Conservation (phyloP, 2,888 invertebrate genomes). For the Drosophila recens region DNA sequence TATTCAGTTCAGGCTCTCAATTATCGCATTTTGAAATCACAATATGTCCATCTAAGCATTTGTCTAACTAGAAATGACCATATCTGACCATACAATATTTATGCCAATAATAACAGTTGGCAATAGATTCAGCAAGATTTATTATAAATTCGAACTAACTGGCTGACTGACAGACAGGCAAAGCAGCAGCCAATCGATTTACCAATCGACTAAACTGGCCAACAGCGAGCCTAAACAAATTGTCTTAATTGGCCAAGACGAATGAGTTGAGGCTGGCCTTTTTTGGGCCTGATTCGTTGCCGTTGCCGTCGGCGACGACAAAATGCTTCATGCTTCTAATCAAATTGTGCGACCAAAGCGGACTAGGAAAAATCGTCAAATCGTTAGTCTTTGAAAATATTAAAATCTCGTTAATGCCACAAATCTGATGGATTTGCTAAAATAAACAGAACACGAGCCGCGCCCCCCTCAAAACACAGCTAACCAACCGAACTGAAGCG, state of each 20-base stretch:
- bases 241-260: constrained; percentile 72
- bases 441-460: constrained; percentile 56
- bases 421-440: constrained; percentile 63
- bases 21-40: constrained; percentile 49
- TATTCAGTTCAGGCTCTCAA: constrained; percentile 36
- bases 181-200: constrained; percentile 10
- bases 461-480: constrained; percentile 44
- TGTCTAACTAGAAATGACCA: constrained; percentile 60
- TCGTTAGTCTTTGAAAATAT: constrained; percentile 33
- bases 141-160: constrained; percentile 50
- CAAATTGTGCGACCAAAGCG: constrained; percentile 36
- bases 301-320: constrained; percentile 42
- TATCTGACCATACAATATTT: constrained; percentile 57
- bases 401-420: constrained; percentile 62
- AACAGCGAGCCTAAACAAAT: constrained; percentile 58
- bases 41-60: constrained; percentile 53
- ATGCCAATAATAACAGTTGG: constrained; percentile 50
- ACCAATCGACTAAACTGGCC: constrained; percentile 26
- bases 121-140: constrained; percentile 58
- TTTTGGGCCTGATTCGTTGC: constrained; percentile 44
- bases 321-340: constrained; percentile 57
- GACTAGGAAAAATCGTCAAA: constrained; percentile 7
- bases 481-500: constrained; percentile 1
- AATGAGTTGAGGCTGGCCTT: constrained; percentile 52
- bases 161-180: constrained; percentile 42